Conservation (phyloP, 1,140 invertebrate genomes). For the Bathynomus jamesi region DNA sequence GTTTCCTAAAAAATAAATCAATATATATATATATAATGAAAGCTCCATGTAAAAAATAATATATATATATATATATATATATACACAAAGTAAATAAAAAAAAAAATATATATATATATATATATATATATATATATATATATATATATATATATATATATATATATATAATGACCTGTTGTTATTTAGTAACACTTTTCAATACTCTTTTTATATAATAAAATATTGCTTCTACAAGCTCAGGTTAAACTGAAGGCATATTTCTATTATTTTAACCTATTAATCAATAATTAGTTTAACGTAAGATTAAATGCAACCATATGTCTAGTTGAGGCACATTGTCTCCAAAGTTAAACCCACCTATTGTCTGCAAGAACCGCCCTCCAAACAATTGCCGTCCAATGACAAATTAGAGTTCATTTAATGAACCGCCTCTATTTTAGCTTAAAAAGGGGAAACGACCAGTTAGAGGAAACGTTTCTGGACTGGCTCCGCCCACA, state of each 20-base stretch:
- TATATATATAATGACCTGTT: not conserved
- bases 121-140: not conserved
- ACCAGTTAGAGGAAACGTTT: not conserved
- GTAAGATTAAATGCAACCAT: not conserved
- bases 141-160: not conserved
- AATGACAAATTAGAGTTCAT: not conserved
- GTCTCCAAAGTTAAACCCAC: not conserved
- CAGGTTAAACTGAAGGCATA: not conserved
- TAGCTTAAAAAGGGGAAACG: not conserved
- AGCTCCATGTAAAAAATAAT: not conserved
- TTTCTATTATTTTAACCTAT: constrained; percentile 1
- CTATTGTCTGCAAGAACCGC: not conserved
- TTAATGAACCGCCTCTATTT: not conserved
- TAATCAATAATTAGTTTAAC: constrained; percentile 2
- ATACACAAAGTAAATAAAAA: not conserved
- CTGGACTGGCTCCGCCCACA: not conserved
- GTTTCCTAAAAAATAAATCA: not conserved
- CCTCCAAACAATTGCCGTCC: not conserved
- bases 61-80: not conserved
- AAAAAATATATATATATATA: too few relatives aligned
- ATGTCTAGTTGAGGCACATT: not conserved
- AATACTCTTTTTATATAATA: not conserved
- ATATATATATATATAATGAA: not conserved
- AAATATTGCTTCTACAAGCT: not conserved
- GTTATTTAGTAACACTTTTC: not conserved